Evolutionary conservation across 2,888 invertebrate species (phyloP).

Genomic region (Orthosia gothica): DNA sequence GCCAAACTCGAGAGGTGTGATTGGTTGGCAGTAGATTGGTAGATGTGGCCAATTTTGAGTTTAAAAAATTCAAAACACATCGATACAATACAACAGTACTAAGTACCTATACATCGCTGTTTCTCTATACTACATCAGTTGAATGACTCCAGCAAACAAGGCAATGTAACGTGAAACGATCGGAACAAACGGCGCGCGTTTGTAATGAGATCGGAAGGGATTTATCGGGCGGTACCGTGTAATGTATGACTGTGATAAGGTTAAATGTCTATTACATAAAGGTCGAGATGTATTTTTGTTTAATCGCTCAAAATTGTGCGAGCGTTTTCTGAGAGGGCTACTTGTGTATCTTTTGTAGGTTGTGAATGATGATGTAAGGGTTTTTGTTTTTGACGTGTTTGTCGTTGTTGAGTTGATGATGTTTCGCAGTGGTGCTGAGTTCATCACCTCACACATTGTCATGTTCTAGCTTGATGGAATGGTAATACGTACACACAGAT

Average conservation of each 20-base stretch:
- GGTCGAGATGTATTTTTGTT: slow-evolving; percentile 50
- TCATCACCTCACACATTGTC: too few species aligned
- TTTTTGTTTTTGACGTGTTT: slow-evolving; percentile 13
- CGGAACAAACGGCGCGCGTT: slow-evolving; percentile 50
- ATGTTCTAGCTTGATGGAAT: too few species aligned
- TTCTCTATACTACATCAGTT: slow-evolving; percentile 27
- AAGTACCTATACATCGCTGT: slow-evolving; percentile 44
- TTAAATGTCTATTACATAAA: slow-evolving; percentile 57
- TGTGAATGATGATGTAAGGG: slow-evolving; percentile 14
- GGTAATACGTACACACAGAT: too few species aligned
- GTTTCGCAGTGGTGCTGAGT: too few species aligned
- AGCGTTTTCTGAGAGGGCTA: slow-evolving; percentile 5
- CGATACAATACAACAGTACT: too few species aligned
- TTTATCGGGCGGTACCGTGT: slow-evolving; percentile 60
- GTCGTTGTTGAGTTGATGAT: not conserved
- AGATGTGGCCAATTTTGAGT: too few species aligned
- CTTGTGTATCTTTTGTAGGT: slow-evolving; percentile 8
- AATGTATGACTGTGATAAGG: slow-evolving; percentile 64
- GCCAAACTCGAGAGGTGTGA: too few species aligned
- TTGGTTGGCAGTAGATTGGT: too few species aligned
- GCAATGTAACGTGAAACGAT: slow-evolving; percentile 63
- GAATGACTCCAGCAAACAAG: slow-evolving; percentile 46
- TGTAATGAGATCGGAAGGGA: slow-evolving; percentile 65
- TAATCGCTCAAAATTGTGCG: slow-evolving; percentile 35
- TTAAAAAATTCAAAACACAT: too few species aligned